phyloP scores from a whole-genome alignment of 2,888 invertebrate species.

The Cantharis lateralis region DNA sequence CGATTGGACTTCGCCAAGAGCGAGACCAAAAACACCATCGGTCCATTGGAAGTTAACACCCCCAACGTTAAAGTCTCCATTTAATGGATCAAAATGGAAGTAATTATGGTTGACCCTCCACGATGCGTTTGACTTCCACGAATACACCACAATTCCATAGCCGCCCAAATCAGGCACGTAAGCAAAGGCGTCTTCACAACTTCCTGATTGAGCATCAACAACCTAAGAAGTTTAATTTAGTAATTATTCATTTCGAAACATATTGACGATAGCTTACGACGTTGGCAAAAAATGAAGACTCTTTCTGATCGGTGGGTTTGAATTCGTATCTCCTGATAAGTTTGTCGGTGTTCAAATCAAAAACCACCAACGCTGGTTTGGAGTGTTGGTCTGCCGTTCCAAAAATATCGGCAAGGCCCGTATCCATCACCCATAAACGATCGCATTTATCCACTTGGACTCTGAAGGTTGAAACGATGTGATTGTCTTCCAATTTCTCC shows the following conservation, averaged over 20 bases:
- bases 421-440: conserved; percentile 82
- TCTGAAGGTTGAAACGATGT: conserved; percentile 75
- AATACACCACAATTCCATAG: conserved; percentile 79
- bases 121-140: conserved; percentile 71
- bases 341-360: conserved; percentile 76
- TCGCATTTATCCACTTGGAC: conserved; percentile 76
- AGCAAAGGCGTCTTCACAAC: conserved; percentile 75
- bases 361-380: conserved; percentile 69
- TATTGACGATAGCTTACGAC: conserved; percentile 61
- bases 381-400: conserved; percentile 67
- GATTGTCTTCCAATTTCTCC: conserved; percentile 57
- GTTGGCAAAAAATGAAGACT: conserved; percentile 81
- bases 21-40: conserved; percentile 79
- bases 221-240: conserved; percentile 55
- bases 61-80: conserved; percentile 76
- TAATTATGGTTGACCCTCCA: conserved; percentile 82
- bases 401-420: conserved; percentile 75
- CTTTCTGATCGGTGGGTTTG: conserved; percentile 69
- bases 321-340: conserved; percentile 71
- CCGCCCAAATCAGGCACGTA: conserved; percentile 79
- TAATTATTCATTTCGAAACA: not conserved
- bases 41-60: conserved; percentile 87
- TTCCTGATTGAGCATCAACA: conserved; percentile 70
- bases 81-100: conserved; percentile 82
- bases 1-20: conserved; percentile 60